These are phyloP conservation scores for Formica aserva DNA, from an alignment of 2,888 invertebrate genomes.

Conservation along the genomic window DNA sequence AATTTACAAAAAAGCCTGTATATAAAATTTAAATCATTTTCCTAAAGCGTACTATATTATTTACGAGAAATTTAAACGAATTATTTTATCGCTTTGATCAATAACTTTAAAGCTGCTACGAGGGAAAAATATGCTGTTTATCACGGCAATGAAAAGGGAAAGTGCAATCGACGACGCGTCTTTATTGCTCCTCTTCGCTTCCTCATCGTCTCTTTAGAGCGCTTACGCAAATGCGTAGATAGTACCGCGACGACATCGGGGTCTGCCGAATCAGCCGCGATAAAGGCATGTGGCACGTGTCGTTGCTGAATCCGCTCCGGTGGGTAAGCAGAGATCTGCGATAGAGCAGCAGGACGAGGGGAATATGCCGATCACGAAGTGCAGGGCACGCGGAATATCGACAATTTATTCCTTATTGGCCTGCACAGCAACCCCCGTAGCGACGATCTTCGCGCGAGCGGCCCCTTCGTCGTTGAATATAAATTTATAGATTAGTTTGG, in stretches of 20 bases:
- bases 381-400: slow-evolving; percentile 30
- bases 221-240: neutral
- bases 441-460: neutral
- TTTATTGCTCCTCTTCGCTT: neutral
- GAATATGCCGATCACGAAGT: slow-evolving; percentile 24
- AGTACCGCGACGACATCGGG: neutral
- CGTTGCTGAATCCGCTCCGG: neutral
- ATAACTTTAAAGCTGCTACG: neutral
- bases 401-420: slow-evolving; percentile 39
- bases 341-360: neutral
- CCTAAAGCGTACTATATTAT: too few species aligned
- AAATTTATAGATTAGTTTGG: slow-evolving; percentile 43
- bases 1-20: neutral
- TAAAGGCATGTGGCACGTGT: slow-evolving; percentile 33
- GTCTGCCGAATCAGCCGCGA: slow-evolving; percentile 20
- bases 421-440: slow-evolving; percentile 1
- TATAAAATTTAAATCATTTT: neutral
- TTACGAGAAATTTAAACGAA: neutral
- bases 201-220: slow-evolving; percentile 1
- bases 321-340: slow-evolving; percentile 3
- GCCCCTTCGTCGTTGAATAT: slow-evolving; percentile 35
- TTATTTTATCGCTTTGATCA: neutral
- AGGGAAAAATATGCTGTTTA: neutral
- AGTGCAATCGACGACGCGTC: neutral
- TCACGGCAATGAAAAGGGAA: slow-evolving; percentile 11